phyloP scores from a whole-genome alignment of 2,888 invertebrate genomes.

The Polydrusus pterygomalis region DNA sequence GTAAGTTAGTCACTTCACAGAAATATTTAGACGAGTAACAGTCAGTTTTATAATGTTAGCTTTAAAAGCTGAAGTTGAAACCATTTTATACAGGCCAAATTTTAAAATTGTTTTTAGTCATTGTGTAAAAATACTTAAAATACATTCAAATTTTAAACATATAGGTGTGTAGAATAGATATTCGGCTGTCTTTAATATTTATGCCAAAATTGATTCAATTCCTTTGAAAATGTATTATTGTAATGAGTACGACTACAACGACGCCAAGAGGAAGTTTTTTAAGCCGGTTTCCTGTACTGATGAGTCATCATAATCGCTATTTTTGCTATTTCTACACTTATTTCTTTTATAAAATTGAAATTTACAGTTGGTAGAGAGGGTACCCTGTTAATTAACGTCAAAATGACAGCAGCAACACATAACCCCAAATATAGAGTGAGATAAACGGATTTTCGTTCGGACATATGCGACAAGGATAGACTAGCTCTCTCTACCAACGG shows the following conservation, averaged over 20 bases:
- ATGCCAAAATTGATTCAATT: constrained; percentile 17
- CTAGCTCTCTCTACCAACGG: too few species aligned
- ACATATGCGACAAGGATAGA: too few species aligned
- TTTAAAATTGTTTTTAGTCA: constrained; percentile 40
- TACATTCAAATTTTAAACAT: constrained; percentile 59
- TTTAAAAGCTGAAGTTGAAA: constrained; percentile 16
- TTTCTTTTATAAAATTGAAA: too few species aligned
- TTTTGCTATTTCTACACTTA: too few species aligned
- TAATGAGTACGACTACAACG: background rate
- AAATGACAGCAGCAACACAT: too few species aligned
- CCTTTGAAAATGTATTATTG: background rate
- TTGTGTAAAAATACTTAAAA: constrained; percentile 58
- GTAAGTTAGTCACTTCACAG: constrained; percentile 37
- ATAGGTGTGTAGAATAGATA: constrained; percentile 64
- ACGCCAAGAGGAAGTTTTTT: too few species aligned
- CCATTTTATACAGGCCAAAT: constrained; percentile 10
- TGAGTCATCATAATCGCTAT: too few species aligned
- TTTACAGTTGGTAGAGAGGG: too few species aligned
- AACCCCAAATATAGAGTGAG: too few species aligned
- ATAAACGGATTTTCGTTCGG: too few species aligned
- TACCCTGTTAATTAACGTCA: too few species aligned
- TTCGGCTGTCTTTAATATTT: constrained; percentile 59
- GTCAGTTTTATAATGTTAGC: constrained; percentile 34
- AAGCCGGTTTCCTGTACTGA: too few species aligned
- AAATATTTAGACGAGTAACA: constrained; percentile 24